A percentile compares a stretch with the other conserved stretches of the same genome.
Conservation (phyloP, 2,113 vertebrate genomes). For the Ptychochromis oligacanthus region DNA sequence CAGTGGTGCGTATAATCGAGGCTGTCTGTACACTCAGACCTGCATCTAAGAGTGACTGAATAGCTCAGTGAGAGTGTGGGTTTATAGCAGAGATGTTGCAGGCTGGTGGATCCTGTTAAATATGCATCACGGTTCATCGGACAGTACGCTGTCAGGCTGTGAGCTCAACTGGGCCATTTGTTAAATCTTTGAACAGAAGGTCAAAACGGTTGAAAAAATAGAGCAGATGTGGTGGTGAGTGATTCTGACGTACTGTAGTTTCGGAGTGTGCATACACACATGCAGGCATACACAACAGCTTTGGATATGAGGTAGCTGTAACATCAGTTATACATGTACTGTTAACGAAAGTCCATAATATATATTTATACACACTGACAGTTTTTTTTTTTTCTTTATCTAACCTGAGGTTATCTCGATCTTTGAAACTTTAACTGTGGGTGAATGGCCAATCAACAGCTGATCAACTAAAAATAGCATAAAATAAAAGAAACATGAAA, state of each 20-base stretch:
- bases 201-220: constrained; percentile 57
- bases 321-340: not conserved
- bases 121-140: constrained; percentile 60
- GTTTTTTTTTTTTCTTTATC: too few species aligned
- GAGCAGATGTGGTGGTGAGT: constrained; percentile 12
- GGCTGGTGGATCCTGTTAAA: constrained; percentile 62
- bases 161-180: constrained; percentile 55
- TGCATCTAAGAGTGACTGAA: constrained; percentile 50
- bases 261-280: not conserved
- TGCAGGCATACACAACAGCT: not conserved
- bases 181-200: constrained; percentile 65
- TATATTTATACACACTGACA: too few species aligned
- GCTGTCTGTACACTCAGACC: constrained; percentile 56
- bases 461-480: not conserved
- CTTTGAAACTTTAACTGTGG: not conserved
- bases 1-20: constrained; percentile 67
- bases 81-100: constrained; percentile 52
- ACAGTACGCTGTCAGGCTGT: constrained; percentile 47
- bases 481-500: too few species aligned
- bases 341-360: not conserved
- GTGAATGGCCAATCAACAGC: too few species aligned
- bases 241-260: not conserved
- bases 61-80: constrained; percentile 14
- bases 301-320: not conserved
- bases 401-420: not conserved